Conservation (phyloP, 2,888 invertebrate genomes). For the Pecten maximus region DNA sequence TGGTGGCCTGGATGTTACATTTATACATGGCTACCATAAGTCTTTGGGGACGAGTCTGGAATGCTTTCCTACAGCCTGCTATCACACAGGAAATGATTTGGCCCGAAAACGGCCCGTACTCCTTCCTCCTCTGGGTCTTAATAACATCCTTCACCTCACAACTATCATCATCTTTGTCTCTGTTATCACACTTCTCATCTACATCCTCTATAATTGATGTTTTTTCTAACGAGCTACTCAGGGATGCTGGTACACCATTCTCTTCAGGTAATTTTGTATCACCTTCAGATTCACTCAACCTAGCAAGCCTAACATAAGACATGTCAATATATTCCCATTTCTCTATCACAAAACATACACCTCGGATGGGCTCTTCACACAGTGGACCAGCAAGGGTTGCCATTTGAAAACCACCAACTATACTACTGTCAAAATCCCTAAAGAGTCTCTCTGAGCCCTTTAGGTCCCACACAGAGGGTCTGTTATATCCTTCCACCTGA, state of each 20-base stretch:
- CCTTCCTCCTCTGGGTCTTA: slow-evolving; percentile 43
- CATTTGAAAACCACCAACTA: slow-evolving; percentile 84
- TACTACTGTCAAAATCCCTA: slow-evolving; percentile 85
- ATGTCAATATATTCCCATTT: slow-evolving; percentile 86
- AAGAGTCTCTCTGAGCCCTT: slow-evolving; percentile 53
- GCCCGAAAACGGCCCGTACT: slow-evolving; percentile 85
- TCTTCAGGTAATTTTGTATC: neutral
- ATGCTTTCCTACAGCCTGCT: slow-evolving; percentile 93
- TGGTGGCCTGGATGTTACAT: slow-evolving; percentile 91
- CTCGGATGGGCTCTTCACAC: slow-evolving; percentile 98
- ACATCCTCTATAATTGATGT: neutral
- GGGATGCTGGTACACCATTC: neutral
- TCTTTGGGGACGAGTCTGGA: slow-evolving; percentile 94
- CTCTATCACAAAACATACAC: slow-evolving; percentile 92
- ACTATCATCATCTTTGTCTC: slow-evolving; percentile 34
- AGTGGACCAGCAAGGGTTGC: slow-evolving; percentile 94
- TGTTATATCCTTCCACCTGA: slow-evolving; percentile 87
- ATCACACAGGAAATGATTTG: slow-evolving; percentile 96
- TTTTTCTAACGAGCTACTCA: slow-evolving; percentile 35
- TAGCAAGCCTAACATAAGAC: neutral
- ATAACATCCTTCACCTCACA: slow-evolving; percentile 40
- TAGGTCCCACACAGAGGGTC: slow-evolving; percentile 83
- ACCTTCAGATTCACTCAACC: neutral
- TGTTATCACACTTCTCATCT: slow-evolving; percentile 26
- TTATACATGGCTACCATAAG: slow-evolving; percentile 97